Conservation (phyloP, 2,113 vertebrate genomes). For the Podilymbus podiceps region DNA sequence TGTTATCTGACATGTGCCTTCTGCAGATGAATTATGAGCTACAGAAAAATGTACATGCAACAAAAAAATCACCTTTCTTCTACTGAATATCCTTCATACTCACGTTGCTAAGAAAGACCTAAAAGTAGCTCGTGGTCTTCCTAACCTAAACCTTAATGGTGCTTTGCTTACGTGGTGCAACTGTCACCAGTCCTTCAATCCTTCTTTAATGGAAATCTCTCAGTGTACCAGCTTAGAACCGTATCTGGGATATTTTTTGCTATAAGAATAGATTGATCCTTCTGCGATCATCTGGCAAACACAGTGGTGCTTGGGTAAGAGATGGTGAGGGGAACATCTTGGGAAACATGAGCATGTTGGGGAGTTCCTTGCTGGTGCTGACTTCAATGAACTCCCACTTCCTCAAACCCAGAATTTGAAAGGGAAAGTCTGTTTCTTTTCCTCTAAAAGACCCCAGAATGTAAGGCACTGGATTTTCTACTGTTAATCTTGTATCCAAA, state of each 20-base stretch:
- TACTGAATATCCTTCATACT: neutral
- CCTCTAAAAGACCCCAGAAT: neutral
- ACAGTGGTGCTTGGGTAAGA: neutral
- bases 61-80: neutral
- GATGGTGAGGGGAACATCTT: neutral
- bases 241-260: neutral
- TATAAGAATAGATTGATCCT: neutral
- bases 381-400: neutral
- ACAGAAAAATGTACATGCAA: neutral
- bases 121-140: neutral
- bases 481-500: constrained; percentile 7
- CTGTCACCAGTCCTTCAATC: neutral
- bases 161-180: neutral
- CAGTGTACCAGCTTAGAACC: neutral
- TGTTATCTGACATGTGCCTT: neutral
- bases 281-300: neutral
- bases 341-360: neutral
- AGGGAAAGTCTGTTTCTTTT: neutral
- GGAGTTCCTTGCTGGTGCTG: neutral
- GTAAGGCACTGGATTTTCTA: constrained; percentile 12
- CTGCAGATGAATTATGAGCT: neutral
- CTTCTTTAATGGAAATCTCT: neutral
- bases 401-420: neutral
- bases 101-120: neutral
- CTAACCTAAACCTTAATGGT: neutral